These are phyloP conservation scores for Pachyuromys duprasi DNA, from an alignment of 2,797 vertebrate species.

Conservation along the genomic window DNA sequence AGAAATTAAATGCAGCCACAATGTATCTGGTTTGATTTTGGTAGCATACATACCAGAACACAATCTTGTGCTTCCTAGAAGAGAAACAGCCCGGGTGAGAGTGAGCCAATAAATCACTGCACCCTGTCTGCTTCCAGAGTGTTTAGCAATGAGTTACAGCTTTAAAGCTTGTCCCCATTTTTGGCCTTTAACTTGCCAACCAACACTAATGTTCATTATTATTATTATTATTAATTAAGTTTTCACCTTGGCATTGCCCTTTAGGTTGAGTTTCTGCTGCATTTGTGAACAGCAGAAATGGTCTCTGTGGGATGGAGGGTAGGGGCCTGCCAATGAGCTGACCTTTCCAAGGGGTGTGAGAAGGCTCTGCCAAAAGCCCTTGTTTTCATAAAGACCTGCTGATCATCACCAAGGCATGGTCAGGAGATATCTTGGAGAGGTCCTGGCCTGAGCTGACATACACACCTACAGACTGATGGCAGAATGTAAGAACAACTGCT, in stretches of 20 bases:
- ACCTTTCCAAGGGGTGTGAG: background rate
- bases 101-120: background rate
- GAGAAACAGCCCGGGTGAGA: background rate
- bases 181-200: conserved; percentile 30
- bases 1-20: conserved; percentile 18
- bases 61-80: background rate
- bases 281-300: background rate
- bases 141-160: background rate
- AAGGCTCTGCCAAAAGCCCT: background rate
- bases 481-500: background rate
- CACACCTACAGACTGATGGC: background rate
- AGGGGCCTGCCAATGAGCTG: background rate
- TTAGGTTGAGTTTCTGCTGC: background rate
- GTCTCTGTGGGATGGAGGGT: background rate
- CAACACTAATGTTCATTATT: conserved; percentile 33
- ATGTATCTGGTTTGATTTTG: background rate
- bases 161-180: background rate
- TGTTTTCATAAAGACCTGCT: conserved; percentile 14
- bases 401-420: accelerated
- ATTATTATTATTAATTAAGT: background rate
- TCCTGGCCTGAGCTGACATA: background rate
- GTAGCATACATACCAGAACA: background rate
- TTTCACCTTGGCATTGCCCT: conserved; percentile 28
- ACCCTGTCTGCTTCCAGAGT: background rate
- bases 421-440: background rate